A percentile compares a stretch with the other conserved stretches of the same genome.
Conservation (phyloP, 2,113 vertebrate species). For the Toxotes jaculatrix region DNA sequence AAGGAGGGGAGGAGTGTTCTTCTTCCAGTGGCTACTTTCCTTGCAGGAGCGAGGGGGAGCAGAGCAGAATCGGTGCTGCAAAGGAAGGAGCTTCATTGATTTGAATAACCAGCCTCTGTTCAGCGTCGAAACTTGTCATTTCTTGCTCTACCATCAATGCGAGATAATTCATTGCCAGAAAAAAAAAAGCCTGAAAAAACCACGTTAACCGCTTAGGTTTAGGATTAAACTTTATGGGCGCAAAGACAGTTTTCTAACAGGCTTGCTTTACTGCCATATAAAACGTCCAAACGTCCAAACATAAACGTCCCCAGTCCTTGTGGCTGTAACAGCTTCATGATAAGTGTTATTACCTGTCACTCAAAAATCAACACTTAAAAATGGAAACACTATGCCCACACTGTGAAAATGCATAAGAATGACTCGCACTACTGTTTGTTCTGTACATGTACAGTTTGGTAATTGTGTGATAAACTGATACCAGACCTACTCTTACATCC, state of each 20-base stretch:
- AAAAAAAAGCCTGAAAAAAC: neutral
- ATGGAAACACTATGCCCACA: neutral
- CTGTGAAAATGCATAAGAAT: neutral
- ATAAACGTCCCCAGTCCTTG: too few species aligned
- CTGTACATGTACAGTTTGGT: too few species aligned
- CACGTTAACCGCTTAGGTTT: too few species aligned
- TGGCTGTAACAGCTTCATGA: neutral
- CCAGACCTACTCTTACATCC: neutral
- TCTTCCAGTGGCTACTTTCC: conserved; percentile 71
- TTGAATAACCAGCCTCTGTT: conserved; percentile 27
- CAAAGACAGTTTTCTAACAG: neutral
- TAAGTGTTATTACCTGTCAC: too few species aligned
- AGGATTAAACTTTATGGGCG: neutral
- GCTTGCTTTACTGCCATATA: too few species aligned
- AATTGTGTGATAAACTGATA: neutral
- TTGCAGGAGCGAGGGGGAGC: conserved; percentile 52
- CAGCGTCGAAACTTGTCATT: conserved; percentile 54
- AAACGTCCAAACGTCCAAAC: too few species aligned
- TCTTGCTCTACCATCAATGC: conserved; percentile 4
- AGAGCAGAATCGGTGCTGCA: neutral
- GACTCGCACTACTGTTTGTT: too few species aligned
- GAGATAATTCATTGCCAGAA: neutral
- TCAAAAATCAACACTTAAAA: too few species aligned
- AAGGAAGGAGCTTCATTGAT: conserved; percentile 13
- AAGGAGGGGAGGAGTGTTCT: conserved; percentile 78